Conservation (phyloP, 2,888 invertebrate species). For the Eurytoma adleriae region DNA sequence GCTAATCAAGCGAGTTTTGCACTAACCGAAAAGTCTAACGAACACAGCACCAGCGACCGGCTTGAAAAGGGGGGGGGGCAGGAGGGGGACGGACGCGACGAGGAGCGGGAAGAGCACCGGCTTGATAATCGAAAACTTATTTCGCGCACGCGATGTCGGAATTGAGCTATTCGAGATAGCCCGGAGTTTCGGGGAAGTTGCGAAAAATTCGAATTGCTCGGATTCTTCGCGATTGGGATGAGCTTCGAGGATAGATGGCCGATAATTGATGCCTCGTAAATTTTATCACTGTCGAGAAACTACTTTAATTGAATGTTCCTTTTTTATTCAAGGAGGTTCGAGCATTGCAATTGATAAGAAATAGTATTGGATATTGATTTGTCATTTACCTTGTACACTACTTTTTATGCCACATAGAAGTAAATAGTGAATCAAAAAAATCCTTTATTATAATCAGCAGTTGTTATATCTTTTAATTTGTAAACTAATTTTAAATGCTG, state of each 20-base stretch:
- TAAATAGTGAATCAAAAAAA: no score
- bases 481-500: no score
- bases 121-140: constrained; percentile 52
- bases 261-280: background rate
- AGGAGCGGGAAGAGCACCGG: background rate
- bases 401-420: no score
- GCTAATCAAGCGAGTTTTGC: constrained; percentile 38
- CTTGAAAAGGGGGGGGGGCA: background rate
- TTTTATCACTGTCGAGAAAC: background rate
- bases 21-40: constrained; percentile 32
- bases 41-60: background rate
- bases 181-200: constrained; percentile 31
- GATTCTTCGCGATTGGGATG: constrained; percentile 42
- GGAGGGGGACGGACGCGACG: background rate
- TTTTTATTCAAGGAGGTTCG: no score
- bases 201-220: constrained; percentile 41
- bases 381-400: no score
- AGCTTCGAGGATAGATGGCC: background rate
- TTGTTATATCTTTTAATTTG: no score
- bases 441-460: no score
- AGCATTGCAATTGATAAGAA: no score
- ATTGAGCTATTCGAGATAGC: constrained; percentile 41
- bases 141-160: constrained; percentile 45
- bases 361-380: no score
- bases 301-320: no score